Percentiles rank a stretch among this genome's conserved stretches.
These are phyloP conservation scores for Drosophila longiperda DNA, from an alignment of 2,888 invertebrate species.

Conservation along the genomic window DNA sequence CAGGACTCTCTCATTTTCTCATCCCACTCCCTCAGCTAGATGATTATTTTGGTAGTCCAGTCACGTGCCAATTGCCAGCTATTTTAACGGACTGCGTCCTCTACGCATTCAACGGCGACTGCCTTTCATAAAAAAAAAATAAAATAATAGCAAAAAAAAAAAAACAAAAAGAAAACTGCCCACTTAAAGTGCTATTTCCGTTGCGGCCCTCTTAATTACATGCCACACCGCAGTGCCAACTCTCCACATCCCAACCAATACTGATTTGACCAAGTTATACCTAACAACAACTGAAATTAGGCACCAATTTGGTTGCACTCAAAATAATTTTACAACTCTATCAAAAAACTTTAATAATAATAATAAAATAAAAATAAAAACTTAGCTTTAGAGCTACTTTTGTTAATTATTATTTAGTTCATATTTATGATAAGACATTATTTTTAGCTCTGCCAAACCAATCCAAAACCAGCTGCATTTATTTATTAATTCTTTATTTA, in stretches of 20 bases:
- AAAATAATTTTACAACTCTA: neutral
- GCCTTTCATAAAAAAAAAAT: neutral
- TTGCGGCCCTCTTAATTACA: slow-evolving; percentile 72
- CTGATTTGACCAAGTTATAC: slow-evolving; percentile 49
- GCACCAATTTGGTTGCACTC: neutral
- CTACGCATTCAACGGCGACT: slow-evolving; percentile 4
- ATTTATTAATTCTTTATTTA: neutral
- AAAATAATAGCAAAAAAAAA: neutral
- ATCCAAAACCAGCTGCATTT: neutral
- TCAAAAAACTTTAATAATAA: neutral
- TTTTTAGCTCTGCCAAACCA: neutral
- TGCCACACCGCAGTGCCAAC: slow-evolving; percentile 19
- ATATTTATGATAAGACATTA: neutral
- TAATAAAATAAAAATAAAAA: neutral
- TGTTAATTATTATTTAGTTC: neutral
- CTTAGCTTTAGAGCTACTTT: neutral
- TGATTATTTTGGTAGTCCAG: slow-evolving; percentile 63
- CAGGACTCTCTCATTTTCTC: neutral
- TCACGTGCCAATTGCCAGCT: slow-evolving; percentile 77
- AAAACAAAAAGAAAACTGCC: slow-evolving; percentile 47
- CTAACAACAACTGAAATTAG: slow-evolving; percentile 9
- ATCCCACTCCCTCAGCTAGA: slow-evolving; percentile 11
- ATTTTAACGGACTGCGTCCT: slow-evolving; percentile 59
- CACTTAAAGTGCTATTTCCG: slow-evolving; percentile 80
- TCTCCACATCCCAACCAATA: neutral